A percentile compares a stretch with the other conserved stretches of the same genome.
Evolutionary conservation across 2,113 vertebrate genomes (phyloP).

Genomic region (Heterotilapia buettikoferi): DNA sequence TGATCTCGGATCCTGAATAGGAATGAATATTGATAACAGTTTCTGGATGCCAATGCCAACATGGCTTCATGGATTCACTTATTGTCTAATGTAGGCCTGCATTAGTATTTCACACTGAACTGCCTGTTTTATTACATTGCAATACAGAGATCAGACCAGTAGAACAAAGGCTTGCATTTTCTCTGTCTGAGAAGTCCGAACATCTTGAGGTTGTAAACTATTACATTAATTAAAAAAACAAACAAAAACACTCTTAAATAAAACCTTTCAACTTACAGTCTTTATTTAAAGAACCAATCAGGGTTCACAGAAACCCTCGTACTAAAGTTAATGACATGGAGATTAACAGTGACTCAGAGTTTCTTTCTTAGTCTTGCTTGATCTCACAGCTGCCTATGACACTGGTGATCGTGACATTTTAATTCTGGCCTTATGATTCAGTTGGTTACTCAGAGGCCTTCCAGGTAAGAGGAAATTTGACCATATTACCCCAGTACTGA

Average conservation of each 20-base stretch:
- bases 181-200: neutral
- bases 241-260: accelerated
- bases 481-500: neutral
- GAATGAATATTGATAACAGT: neutral
- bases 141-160: neutral
- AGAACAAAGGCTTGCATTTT: neutral
- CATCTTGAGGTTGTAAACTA: neutral
- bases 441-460: neutral
- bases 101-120: neutral
- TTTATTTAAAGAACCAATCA: neutral
- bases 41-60: neutral
- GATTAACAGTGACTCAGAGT: neutral
- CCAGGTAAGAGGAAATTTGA: neutral
- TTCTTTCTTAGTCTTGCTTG: neutral
- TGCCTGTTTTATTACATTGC: neutral
- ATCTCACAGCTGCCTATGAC: neutral
- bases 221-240: neutral
- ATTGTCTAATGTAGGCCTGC: neutral
- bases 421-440: neutral
- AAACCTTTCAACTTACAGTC: neutral
- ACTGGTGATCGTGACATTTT: neutral
- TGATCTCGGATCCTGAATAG: conserved; percentile 12
- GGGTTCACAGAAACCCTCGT: neutral
- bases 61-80: neutral
- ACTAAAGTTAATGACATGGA: neutral